Evolutionary conservation across 1,140 invertebrate genomes (phyloP).

Genomic region (Drosophila eugracilis): DNA sequence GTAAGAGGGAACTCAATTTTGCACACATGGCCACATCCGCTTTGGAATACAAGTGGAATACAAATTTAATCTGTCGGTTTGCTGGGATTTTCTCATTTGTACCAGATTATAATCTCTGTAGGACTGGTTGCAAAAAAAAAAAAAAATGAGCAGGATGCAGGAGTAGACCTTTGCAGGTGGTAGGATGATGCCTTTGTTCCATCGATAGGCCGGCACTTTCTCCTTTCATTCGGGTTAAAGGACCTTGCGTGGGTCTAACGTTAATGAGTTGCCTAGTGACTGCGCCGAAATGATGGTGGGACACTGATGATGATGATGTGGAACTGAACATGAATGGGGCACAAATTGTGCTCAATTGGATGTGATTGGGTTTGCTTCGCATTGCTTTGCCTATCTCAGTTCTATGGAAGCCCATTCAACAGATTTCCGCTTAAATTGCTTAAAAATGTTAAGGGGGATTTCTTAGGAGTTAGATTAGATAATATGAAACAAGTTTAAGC

Average conservation of each 20-base stretch:
- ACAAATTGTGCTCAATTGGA: constrained; percentile 53
- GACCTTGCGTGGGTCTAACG: constrained; percentile 38
- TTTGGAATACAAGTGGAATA: constrained; percentile 67
- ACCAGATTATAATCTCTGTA: constrained; percentile 71
- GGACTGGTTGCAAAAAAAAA: background rate
- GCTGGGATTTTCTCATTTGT: constrained; percentile 79
- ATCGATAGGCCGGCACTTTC: constrained; percentile 60
- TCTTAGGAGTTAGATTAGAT: background rate
- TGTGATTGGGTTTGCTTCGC: constrained; percentile 43
- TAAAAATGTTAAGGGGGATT: background rate
- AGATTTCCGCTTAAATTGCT: constrained; percentile 31
- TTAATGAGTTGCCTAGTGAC: constrained; percentile 72
- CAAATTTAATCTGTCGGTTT: constrained; percentile 80
- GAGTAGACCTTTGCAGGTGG: background rate
- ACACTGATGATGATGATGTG: constrained; percentile 10
- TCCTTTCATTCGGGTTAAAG: constrained; percentile 29
- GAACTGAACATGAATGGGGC: constrained; percentile 47
- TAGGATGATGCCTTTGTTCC: constrained; percentile 39
- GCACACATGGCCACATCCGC: constrained; percentile 73
- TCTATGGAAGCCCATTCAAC: constrained; percentile 22
- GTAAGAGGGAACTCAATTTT: constrained; percentile 52
- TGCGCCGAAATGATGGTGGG: constrained; percentile 4
- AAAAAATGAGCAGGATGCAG: background rate
- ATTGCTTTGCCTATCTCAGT: constrained; percentile 6
- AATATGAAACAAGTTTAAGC: background rate